Base-by-base conservation (phyloP, 2,113 vertebrate species). In the Cromileptes altivelis region DNA sequence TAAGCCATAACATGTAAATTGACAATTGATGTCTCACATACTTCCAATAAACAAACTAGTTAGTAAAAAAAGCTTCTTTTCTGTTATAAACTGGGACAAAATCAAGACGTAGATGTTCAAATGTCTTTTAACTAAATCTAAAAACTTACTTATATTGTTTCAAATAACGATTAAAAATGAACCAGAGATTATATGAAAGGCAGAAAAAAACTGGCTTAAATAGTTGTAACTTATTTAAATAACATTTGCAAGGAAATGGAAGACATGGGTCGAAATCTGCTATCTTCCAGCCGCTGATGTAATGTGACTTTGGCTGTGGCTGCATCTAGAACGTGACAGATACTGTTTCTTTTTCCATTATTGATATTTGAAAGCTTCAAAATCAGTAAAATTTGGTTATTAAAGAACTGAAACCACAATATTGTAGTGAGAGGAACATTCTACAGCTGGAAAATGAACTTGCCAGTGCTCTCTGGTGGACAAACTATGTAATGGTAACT, bases 381-480 rank as follows among this genome's bases (percentile, higher is more conserved):
- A 14, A 27, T 4, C 1, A 3, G 8, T 50, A 50, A 47, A 45
- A 56, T 37, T 4, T 37, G 33, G 33, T 37, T 37, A 19, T 21
- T 13, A 10, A 21, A 9, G 3, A 55, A 4, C 3, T n/a, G 9
- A 37, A 17, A 60, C 10, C 4, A 17, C 17, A 0, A 62, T n/a
- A 33, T 55, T 65, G 60, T n/a, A 47, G 37, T 19, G 4, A 60
- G 2, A 15, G 14, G 18, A 33, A 33, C 18, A 23, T 13, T 45
- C 61, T 27, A 45, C 30, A 45, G 18, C 33, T 56, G 7, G 30
- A 61, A 40, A 49, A 40, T 3, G 7, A 69, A 64, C 17, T 1
- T 27, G 13, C 2, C 40, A 74, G 57, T 40, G 7, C 87, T 11
- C 69, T 85, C 85, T 87, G 52, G 75, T 91, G 90, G 78, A 23